Evolutionary conservation across 2,888 invertebrate species (phyloP), one percentile per base, ranked within the genome.

Genomic region (Tetragonula carbonaria): DNA sequence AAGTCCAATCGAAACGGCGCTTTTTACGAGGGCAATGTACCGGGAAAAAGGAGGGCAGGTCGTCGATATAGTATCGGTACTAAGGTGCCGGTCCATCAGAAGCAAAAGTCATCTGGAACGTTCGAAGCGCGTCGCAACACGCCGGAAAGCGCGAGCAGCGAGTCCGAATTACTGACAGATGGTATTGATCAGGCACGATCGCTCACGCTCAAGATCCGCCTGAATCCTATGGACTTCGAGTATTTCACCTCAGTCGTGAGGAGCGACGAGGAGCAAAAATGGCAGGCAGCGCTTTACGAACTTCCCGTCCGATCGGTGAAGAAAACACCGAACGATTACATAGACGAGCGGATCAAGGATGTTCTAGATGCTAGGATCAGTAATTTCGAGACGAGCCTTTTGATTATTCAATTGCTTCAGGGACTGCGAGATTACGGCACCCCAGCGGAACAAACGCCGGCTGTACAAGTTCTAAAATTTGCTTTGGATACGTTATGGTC

Each of bases 161-260:
- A 94, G 73, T 94, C 95, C 18, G 95, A 95, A 55, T 53, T 90
- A 13, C 62, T 91, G 59, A 92, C 91, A 33, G 93, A 91, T 28
- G 95, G 95, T 1, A 95, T 95, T 86, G 95, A 96, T 83, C 94
- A 96, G 33, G 95, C 95, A 68, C 95, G 95, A 33, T 95, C 96
- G 0, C 94, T 96, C 78, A 95, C 95, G 11, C 93, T 96, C 71
- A 96, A 96, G 91, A 95, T 96, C 79, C 95, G 95, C 82, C 89
- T 96, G n/a, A 95, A 96, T 55, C 95, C 95, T 71, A 96, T 96
- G 93, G 96, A 96, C 91, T 96, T 96, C 91, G 96, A 96, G 81
- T 96, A 96, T 91, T 96, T 96, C 92, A 95, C 96, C 72, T 95
- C 95, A 0, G 95, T 95, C 1, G 94, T 95, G 0, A 88, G 95